Conservation (phyloP, 2,113 vertebrate genomes). For the Pagrus major region DNA sequence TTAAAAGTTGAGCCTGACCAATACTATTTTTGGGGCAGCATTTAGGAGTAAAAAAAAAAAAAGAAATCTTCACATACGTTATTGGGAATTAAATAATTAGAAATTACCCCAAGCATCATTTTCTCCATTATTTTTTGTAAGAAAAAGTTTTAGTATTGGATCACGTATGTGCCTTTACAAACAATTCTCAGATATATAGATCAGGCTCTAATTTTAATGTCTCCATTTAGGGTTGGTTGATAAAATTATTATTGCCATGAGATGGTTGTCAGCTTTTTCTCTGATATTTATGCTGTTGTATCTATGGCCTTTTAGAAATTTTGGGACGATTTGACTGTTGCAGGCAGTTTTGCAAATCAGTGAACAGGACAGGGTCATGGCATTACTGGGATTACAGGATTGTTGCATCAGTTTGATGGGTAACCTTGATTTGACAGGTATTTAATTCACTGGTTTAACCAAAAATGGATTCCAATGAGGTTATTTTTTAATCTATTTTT, state of each 20-base stretch:
- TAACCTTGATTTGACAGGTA: slow-evolving; percentile 5
- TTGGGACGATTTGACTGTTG: not conserved
- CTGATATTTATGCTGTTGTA: not conserved
- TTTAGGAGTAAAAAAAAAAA: no score
- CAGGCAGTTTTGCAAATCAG: slow-evolving; percentile 7
- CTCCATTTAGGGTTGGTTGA: not conserved
- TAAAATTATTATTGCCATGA: not conserved
- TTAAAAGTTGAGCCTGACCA: no score
- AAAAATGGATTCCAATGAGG: not conserved
- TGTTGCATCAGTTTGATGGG: slow-evolving; percentile 25
- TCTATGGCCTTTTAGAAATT: not conserved
- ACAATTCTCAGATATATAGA: no score
- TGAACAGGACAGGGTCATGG: not conserved
- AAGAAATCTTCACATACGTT: no score
- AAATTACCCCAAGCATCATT: no score
- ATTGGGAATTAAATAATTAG: no score
- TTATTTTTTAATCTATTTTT: not conserved
- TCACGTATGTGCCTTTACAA: no score
- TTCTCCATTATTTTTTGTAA: no score
- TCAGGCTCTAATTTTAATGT: no score
- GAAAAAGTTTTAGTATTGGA: no score
- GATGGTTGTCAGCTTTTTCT: not conserved
- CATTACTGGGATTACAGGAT: not conserved
- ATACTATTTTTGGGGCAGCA: no score
- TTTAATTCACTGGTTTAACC: slow-evolving; percentile 14